Evolutionary conservation across 2,888 invertebrate genomes (phyloP).

Genomic region (Drosophila colorata): DNA sequence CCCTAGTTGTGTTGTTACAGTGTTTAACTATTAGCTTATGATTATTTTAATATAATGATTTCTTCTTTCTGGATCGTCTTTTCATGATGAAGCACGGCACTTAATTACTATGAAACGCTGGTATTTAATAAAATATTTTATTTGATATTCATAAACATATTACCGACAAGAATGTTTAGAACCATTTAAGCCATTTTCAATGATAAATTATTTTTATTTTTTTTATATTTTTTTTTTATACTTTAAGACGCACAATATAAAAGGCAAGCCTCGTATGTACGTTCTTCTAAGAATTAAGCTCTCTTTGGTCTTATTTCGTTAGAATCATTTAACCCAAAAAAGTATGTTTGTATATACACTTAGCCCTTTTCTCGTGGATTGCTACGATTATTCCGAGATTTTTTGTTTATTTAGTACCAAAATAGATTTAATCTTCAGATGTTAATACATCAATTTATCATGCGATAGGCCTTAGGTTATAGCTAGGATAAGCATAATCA

Average conservation of each 20-base stretch:
- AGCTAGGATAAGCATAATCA: conserved; percentile 7
- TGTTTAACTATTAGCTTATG: no score
- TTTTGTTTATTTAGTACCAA: conserved; percentile 5
- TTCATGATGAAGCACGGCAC: no score
- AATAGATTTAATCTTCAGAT: conserved; percentile 16
- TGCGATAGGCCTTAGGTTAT: conserved; percentile 8
- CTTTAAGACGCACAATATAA: background rate
- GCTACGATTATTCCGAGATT: conserved; percentile 3
- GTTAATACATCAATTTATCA: conserved; percentile 17
- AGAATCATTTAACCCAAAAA: conserved; percentile 14
- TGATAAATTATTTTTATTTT: no score
- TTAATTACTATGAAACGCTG: no score
- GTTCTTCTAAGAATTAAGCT: background rate
- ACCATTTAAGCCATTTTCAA: no score
- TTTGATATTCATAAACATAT: no score
- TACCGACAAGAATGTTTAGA: no score
- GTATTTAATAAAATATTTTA: no score
- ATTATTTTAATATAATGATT: no score
- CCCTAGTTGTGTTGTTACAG: no score
- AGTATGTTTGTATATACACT: conserved; percentile 12
- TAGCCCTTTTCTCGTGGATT: conserved; percentile 18
- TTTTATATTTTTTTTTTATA: background rate
- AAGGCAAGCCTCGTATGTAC: background rate
- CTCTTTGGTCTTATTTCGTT: conserved; percentile 12
- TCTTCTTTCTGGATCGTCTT: no score